Evolutionary conservation across 2,797 vertebrate species (phyloP).

Genomic region (Steatocranus sp.): DNA sequence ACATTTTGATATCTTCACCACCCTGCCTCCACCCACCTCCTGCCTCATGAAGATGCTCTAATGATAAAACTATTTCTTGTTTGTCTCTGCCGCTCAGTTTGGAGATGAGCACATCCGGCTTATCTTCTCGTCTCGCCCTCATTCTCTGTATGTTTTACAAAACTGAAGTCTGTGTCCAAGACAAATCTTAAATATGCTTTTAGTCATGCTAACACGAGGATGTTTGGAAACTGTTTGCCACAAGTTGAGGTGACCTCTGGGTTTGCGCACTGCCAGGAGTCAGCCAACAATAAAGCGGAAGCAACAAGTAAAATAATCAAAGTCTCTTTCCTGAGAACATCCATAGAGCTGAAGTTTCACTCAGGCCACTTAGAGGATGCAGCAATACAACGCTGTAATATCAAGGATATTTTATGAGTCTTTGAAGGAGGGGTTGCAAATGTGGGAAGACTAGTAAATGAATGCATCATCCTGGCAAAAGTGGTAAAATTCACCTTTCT

Average conservation of each 20-base stretch:
- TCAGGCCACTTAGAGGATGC: constrained; percentile 6
- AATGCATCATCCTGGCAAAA: neutral
- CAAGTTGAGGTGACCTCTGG: constrained; percentile 60
- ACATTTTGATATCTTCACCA: constrained; percentile 24
- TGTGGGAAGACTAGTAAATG: neutral
- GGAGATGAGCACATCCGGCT: constrained; percentile 63
- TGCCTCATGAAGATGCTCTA: constrained; percentile 34
- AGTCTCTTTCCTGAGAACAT: constrained; percentile 72
- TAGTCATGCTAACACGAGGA: constrained; percentile 65
- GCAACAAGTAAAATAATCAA: constrained; percentile 76
- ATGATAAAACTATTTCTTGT: constrained; percentile 58
- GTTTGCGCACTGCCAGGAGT: constrained; percentile 55
- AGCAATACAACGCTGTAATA: neutral
- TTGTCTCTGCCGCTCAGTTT: constrained; percentile 49
- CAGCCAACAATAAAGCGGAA: constrained; percentile 73
- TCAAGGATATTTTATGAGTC: neutral
- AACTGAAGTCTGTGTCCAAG: constrained; percentile 37
- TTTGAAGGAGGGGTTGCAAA: neutral
- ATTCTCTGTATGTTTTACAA: constrained; percentile 45
- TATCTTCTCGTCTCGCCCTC: constrained; percentile 46
- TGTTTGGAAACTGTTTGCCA: constrained; percentile 64
- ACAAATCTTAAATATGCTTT: constrained; percentile 63
- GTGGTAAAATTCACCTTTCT: neutral
- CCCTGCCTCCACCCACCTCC: constrained; percentile 28
- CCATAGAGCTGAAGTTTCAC: constrained; percentile 37